These are phyloP conservation scores for Mythimna pallens DNA, from an alignment of 2,888 invertebrate species.

Conservation along the genomic window DNA sequence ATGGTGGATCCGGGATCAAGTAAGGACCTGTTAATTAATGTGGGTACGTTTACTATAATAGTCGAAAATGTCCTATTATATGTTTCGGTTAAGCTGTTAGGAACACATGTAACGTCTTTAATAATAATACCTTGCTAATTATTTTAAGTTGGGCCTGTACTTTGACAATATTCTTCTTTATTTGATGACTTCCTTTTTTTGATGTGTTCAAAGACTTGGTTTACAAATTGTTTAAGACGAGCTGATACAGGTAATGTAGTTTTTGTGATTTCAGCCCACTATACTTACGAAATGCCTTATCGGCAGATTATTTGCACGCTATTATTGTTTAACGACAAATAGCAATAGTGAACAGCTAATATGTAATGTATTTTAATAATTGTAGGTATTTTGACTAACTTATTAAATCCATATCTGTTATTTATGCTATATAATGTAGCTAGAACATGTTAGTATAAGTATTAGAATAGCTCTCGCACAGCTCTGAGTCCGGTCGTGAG, in stretches of 20 bases:
- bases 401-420: not conserved
- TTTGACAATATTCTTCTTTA: constrained; percentile 1
- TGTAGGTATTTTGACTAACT: not conserved
- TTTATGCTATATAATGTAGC: constrained; percentile 4
- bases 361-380: no score
- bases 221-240: not conserved
- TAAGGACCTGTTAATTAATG: constrained; percentile 26
- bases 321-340: constrained; percentile 9
- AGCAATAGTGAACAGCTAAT: not conserved
- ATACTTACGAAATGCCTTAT: not conserved
- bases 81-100: not conserved
- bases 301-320: not conserved
- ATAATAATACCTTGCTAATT: not conserved
- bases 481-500: constrained; percentile 15
- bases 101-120: constrained; percentile 12
- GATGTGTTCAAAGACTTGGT: not conserved
- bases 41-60: constrained; percentile 7
- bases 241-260: no score
- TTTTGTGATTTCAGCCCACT: not conserved
- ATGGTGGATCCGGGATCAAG: constrained; percentile 10
- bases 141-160: constrained; percentile 10
- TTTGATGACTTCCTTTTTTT: not conserved
- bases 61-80: not conserved
- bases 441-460: not conserved
- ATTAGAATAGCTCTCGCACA: constrained; percentile 29